Base-by-base conservation (phyloP, 2,888 invertebrate genomes). In the Coleophora flavipennella region DNA sequence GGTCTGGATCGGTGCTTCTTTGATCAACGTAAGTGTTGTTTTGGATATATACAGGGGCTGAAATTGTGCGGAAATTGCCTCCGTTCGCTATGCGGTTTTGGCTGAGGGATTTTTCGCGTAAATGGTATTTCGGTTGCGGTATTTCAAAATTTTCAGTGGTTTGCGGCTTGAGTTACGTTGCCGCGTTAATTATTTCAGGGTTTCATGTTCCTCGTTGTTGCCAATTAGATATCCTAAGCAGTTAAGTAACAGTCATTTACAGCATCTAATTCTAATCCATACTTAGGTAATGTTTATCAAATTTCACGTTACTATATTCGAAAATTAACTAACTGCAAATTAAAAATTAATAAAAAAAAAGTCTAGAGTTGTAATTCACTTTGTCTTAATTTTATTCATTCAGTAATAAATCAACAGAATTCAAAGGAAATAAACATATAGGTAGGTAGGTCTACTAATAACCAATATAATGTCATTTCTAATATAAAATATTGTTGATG, bases 1-100 rank as follows among this genome's bases (percentile, higher is more conserved):
- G 84, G 84, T 77, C 74, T 84, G 77, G 84, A 84, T 76, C 80
- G 83, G 71, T 83, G 84, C 71, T 84, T 84, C 78, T 84, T 84
- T 77, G 84, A 84, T 79, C 84, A 84, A 81, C 84, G 84, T 84
- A 76, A 84, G 84, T 78, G 62, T 68, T 62, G 66, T 70, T 72
- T 71, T 67, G 59, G 49, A 44, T 46, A 49, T 49, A 50, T n/a
- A n/a, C n/a, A n/a, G n/a, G 49, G 53, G 53, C 52, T 43, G 51
- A 55, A 53, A 60, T 62, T 51, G 59, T 59, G 66, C 65, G 67
- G 66, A 68, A 65, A 67, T 64, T 62, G 63, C 57, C 55, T 59
- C 59, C 59, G 58, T 60, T 62, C 71, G 64, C 64, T 61, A 56
- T 71, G 74, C 65, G 73, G 74, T 72, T 55, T 55, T 54, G 57